Conservation (phyloP, 2,797 vertebrate genomes). For the Gymnoscopelus braueri region DNA sequence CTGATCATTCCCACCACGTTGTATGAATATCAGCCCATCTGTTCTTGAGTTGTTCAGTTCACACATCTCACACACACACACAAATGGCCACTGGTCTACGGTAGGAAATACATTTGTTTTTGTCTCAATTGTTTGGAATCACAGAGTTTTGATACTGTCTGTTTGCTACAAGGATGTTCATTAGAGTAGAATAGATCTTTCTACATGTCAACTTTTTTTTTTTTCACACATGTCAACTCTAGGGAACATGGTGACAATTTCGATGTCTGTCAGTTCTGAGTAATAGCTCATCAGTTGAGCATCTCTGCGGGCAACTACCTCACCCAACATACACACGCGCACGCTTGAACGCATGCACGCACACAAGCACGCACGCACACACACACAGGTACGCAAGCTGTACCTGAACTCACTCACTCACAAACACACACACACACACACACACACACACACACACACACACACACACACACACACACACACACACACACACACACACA, state of each 20-base stretch:
- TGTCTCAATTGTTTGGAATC: no score
- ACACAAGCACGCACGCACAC: conserved; percentile 6
- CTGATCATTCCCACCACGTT: no score
- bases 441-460: background rate
- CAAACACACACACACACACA: background rate
- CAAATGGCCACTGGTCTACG: background rate
- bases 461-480: background rate
- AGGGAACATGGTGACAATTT: conserved; percentile 66
- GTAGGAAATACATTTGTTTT: no score
- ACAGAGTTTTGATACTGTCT: conserved; percentile 29
- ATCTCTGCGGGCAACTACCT: conserved; percentile 48
- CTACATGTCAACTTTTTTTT: no score
- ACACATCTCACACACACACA: background rate
- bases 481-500: background rate
- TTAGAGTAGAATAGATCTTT: conserved; percentile 20
- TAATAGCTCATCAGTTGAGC: conserved; percentile 64
- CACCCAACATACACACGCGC: conserved; percentile 6
- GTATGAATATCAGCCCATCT: no score
- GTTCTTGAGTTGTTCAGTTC: no score
- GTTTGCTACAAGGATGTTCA: conserved; percentile 54
- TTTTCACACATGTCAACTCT: conserved; percentile 64
- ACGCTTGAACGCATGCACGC: background rate
- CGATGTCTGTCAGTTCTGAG: conserved; percentile 66
- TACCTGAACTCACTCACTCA: background rate
- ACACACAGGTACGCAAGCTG: background rate